Percentiles rank a stretch among this genome's conserved stretches.
Conservation (phyloP, 2,888 invertebrate species). For the Parnassius orleans region DNA sequence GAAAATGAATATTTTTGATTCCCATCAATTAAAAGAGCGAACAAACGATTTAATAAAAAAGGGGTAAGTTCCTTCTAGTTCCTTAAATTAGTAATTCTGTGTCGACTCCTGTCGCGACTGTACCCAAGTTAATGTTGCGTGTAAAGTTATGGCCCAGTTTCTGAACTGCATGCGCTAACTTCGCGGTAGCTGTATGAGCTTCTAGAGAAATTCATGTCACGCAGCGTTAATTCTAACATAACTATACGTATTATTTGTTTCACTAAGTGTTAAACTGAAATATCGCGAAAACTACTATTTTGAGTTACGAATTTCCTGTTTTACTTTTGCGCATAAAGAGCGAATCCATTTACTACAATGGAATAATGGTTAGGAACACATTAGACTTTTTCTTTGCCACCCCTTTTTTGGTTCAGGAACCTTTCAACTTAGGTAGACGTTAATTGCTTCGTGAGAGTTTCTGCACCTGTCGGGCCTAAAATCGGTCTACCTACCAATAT, state of each 20-base stretch:
- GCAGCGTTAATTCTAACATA: slow-evolving; percentile 53
- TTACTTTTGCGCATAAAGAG: slow-evolving; percentile 18
- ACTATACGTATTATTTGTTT: slow-evolving; percentile 27
- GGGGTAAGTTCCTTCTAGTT: slow-evolving; percentile 1
- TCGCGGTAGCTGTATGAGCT: slow-evolving; percentile 53
- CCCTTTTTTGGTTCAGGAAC: slow-evolving; percentile 63
- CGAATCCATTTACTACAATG: slow-evolving; percentile 19
- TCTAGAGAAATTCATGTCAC: slow-evolving; percentile 60
- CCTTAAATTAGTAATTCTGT: slow-evolving; percentile 26
- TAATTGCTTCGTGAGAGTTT: slow-evolving; percentile 75
- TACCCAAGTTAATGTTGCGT: slow-evolving; percentile 74
- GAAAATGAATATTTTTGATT: no score
- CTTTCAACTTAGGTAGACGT: slow-evolving; percentile 63
- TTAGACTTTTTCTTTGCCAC: slow-evolving; percentile 38
- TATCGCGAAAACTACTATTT: slow-evolving; percentile 25
- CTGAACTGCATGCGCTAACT: slow-evolving; percentile 65
- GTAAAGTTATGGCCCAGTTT: slow-evolving; percentile 70
- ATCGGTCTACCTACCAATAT: slow-evolving; percentile 37
- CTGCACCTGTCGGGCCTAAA: slow-evolving; percentile 57
- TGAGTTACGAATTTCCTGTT: slow-evolving; percentile 12
- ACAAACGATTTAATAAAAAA: no score
- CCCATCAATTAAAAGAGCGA: no score
- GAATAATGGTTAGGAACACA: slow-evolving; percentile 33
- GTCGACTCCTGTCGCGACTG: slow-evolving; percentile 56
- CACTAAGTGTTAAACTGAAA: slow-evolving; percentile 30